Conservation (phyloP, 2,797 vertebrate species). For the Meriones psammophilus region DNA sequence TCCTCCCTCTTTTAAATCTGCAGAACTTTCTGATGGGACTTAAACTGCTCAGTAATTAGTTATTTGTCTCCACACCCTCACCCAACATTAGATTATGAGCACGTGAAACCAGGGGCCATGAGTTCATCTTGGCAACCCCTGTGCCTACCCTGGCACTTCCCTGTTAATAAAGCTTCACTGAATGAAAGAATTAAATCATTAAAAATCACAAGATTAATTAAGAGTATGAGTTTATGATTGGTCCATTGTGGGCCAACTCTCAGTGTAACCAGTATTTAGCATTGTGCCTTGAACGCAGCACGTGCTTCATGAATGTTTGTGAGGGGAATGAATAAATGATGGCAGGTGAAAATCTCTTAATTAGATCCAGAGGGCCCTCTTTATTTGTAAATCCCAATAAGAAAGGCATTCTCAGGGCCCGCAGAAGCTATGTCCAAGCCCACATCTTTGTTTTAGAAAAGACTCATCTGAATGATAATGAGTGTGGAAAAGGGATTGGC, state of each 20-base stretch:
- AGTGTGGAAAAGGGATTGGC: constrained; percentile 81
- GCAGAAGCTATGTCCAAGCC: constrained; percentile 62
- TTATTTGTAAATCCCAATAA: constrained; percentile 72
- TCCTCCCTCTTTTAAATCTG: neutral
- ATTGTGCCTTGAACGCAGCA: neutral
- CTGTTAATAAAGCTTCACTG: constrained; percentile 62
- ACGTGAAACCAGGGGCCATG: neutral
- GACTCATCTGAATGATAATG: constrained; percentile 82
- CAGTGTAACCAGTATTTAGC: constrained; percentile 46
- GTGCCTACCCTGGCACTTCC: constrained; percentile 37
- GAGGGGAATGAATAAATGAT: constrained; percentile 64
- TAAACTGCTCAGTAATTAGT: constrained; percentile 9
- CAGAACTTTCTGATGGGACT: neutral
- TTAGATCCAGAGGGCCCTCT: constrained; percentile 81
- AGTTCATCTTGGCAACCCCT: constrained; percentile 24
- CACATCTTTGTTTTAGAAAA: constrained; percentile 80
- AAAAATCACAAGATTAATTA: constrained; percentile 79
- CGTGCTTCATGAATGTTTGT: constrained; percentile 59
- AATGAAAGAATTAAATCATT: constrained; percentile 77
- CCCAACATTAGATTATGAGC: constrained; percentile 35
- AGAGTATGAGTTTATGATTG: constrained; percentile 73
- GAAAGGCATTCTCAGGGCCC: constrained; percentile 74
- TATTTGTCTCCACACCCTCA: constrained; percentile 21
- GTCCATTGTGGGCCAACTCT: constrained; percentile 49
- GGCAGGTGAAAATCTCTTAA: constrained; percentile 84